phyloP scores from a whole-genome alignment of 2,113 vertebrate species.

The Melozone crissalis region DNA sequence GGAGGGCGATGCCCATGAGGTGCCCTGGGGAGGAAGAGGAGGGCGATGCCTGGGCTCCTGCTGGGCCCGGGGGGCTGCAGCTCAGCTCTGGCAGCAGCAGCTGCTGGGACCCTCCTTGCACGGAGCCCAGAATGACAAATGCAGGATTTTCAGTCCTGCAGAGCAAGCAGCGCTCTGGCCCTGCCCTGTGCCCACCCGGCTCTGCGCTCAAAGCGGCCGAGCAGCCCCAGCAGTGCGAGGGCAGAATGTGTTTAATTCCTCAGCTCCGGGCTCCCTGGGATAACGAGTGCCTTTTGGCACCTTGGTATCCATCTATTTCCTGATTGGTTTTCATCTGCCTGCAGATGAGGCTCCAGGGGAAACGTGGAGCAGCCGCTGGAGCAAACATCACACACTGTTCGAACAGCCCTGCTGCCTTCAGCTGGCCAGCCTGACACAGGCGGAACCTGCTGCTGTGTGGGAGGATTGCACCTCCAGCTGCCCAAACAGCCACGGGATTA shows the following conservation, averaged over 20 bases:
- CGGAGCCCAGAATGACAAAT: neutral
- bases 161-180: neutral
- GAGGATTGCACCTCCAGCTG: neutral
- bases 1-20: too few relatives aligned
- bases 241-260: neutral
- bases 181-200: neutral
- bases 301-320: neutral
- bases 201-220: accelerated
- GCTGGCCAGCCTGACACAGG: neutral
- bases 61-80: neutral
- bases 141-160: neutral
- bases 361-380: neutral
- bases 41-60: neutral
- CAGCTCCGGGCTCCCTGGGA: neutral
- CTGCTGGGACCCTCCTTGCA: neutral
- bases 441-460: neutral
- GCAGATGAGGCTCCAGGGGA: neutral
- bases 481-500: accelerated
- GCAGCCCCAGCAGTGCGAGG: neutral
- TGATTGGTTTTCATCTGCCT: neutral
- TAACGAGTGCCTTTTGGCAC: neutral
- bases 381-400: too few relatives aligned
- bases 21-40: neutral
- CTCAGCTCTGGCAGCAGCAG: neutral
- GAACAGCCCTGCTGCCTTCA: neutral